Evolutionary conservation across 2,113 vertebrate species (phyloP), one percentile per base, ranked within the genome.

Genomic region (Anguilla rostrata): DNA sequence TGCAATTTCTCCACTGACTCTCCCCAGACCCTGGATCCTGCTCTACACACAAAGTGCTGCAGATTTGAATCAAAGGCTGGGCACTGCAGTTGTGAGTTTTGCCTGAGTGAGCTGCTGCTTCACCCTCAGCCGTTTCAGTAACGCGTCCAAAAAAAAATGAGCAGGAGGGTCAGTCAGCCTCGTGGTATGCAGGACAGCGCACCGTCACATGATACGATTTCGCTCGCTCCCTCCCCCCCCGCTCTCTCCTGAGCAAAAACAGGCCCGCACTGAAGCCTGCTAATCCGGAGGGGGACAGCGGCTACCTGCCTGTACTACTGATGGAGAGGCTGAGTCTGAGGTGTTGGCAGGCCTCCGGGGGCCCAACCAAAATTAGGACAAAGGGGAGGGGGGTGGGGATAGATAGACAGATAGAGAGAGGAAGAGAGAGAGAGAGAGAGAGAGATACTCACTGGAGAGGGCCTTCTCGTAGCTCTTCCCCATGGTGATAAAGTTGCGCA

Each of bases 381-480:
- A 80, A n/a, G 43, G 43, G 18, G 75, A 81, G 84, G 8, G 29
- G 20, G 12, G 26, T 43, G 81, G 43, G 49, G 85, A 46, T 86
- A 84, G 22, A 86, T 84, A 71, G 39, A 39, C 14, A 66, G 18
- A 66, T 20, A 66, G 18, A 66, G 3, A 66, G 82, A 78, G 39
- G 83, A 84, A 29, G 85, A 88, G 86, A 46, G 40, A 86, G 43
- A 81, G 18, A 84, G 89, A 15, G 84, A 83, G 88, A 86, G 75
- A 83, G 39, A 43, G 26, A n/a, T 87, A 95, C 96, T 96, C 96
- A 99, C 98, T 98, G 95, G 98, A 97, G 82, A 99, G 97, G 53
- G 98, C 97, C 88, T 99, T 99, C 95, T 99, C 98, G 3, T 99
- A 99, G 94, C 96, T 99, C 96, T 99, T 99, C 92, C 98, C 98